A percentile compares a stretch with the other conserved stretches of the same genome.
These are phyloP conservation scores for Orchesella flavescens DNA, from an alignment of 2,888 invertebrate species.

Conservation along the genomic window DNA sequence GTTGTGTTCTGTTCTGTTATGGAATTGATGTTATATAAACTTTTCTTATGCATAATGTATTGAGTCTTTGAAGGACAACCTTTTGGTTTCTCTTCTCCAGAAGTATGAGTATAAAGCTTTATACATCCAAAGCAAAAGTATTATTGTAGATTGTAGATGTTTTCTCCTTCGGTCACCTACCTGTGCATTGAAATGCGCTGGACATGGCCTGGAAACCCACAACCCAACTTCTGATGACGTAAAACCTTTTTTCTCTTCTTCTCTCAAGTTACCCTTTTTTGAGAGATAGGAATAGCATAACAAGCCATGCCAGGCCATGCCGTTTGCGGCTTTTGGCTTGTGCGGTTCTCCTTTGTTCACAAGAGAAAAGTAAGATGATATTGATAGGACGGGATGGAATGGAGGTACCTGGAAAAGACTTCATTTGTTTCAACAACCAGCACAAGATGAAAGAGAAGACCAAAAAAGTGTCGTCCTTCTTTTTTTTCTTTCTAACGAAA, in stretches of 20 bases:
- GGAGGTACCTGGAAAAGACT: constrained; percentile 32
- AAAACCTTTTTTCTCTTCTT: constrained; percentile 16
- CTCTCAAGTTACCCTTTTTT: no score
- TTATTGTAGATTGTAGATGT: no score
- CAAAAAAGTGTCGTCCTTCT: not conserved
- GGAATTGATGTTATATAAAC: no score
- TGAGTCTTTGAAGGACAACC: no score
- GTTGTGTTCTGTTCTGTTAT: no score
- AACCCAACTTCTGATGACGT: constrained; percentile 26
- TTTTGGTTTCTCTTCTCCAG: no score
- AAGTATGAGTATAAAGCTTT: no score
- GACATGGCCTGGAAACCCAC: not conserved
- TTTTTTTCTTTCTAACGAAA: not conserved
- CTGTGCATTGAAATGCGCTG: not conserved
- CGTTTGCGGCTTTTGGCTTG: constrained; percentile 51
- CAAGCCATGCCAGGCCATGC: not conserved
- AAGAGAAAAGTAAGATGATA: constrained; percentile 31
- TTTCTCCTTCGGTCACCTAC: not conserved
- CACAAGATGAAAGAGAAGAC: not conserved
- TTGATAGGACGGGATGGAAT: constrained; percentile 39
- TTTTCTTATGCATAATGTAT: no score
- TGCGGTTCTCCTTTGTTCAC: constrained; percentile 36
- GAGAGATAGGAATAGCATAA: not conserved
- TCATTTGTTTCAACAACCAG: constrained; percentile 14
- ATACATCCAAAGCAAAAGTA: no score